Evolutionary conservation across 2,888 invertebrate species (phyloP).

Genomic region (Strigamia maritima): DNA sequence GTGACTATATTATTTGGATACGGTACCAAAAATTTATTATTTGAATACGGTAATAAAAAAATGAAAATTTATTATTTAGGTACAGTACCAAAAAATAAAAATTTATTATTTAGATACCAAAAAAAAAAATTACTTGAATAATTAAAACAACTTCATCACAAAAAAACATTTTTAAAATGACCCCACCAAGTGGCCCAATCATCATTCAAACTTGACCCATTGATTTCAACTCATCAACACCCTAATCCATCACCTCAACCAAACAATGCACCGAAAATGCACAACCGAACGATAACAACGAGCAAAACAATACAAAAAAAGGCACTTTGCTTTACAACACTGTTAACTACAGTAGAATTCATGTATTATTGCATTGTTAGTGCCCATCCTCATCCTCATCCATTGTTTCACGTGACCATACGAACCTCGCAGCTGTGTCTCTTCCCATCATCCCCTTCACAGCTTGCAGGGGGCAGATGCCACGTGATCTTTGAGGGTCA

Average conservation of each 20-base stretch:
- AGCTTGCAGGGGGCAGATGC: constrained; percentile 19
- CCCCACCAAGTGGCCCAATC: not conserved
- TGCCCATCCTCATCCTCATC: not conserved
- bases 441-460: constrained; percentile 20
- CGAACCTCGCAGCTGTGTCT: not conserved
- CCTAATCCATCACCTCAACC: not conserved
- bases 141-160: no score
- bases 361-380: not conserved
- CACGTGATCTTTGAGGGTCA: constrained; percentile 7
- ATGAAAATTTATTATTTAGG: no score
- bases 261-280: not conserved
- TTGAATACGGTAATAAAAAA: no score
- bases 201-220: not conserved
- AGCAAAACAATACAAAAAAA: not conserved
- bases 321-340: not conserved
- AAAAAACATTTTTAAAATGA: no score
- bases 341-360: not conserved
- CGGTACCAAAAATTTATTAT: no score
- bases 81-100: no score
- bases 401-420: constrained; percentile 10
- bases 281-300: not conserved
- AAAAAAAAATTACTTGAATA: no score
- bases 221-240: not conserved
- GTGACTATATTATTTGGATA: no score
- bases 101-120: no score